A percentile compares a stretch with the other conserved stretches of the same genome.
Conservation (phyloP, 2,888 invertebrate species). For the Oasisia sp. region DNA sequence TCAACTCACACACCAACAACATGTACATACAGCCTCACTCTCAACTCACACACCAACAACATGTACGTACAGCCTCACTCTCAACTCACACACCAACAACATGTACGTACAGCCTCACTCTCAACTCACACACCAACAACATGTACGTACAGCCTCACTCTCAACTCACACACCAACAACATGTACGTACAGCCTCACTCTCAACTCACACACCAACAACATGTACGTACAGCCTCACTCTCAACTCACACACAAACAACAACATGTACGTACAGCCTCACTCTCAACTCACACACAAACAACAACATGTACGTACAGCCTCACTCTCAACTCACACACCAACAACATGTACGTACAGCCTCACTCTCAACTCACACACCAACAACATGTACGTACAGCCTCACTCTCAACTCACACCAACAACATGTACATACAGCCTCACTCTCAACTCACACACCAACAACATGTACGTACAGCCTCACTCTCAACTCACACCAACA, state of each 20-base stretch:
- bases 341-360: slow-evolving; percentile 68
- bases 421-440: slow-evolving; percentile 69
- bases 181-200: slow-evolving; percentile 58
- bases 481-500: slow-evolving; percentile 74
- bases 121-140: slow-evolving; percentile 77
- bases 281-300: slow-evolving; percentile 72
- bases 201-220: slow-evolving; percentile 77
- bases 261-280: slow-evolving; percentile 69
- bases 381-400: slow-evolving; percentile 71
- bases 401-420: slow-evolving; percentile 72
- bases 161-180: slow-evolving; percentile 77
- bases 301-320: slow-evolving; percentile 71
- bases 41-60: slow-evolving; percentile 77
- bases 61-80: slow-evolving; percentile 58
- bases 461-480: slow-evolving; percentile 69
- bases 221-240: slow-evolving; percentile 58
- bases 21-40: slow-evolving; percentile 58
- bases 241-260: slow-evolving; percentile 74
- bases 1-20: slow-evolving; percentile 77
- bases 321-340: not conserved
- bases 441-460: slow-evolving; percentile 73
- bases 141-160: slow-evolving; percentile 58
- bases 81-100: slow-evolving; percentile 77
- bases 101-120: slow-evolving; percentile 58
- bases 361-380: slow-evolving; percentile 69